These are phyloP conservation scores for Lochmaea capreae DNA, from an alignment of 2,888 invertebrate genomes.

Conservation along the genomic window DNA sequence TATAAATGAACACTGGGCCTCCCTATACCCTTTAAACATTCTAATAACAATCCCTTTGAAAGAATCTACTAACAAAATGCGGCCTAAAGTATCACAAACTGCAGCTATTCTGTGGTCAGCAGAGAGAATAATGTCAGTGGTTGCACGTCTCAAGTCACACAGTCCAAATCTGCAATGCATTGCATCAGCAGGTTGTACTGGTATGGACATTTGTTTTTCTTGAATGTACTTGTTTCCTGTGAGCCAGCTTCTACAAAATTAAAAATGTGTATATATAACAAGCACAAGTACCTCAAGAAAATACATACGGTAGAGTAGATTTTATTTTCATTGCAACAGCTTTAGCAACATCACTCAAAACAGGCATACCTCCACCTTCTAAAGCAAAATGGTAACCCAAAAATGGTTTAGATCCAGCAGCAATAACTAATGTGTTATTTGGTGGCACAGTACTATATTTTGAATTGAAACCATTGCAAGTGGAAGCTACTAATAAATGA, in stretches of 20 bases:
- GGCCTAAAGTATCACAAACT: conserved; percentile 86
- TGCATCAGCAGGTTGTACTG: conserved; percentile 75
- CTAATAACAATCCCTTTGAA: conserved; percentile 81
- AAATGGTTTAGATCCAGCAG: conserved; percentile 85
- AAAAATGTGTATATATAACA: background rate
- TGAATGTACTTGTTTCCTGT: conserved; percentile 65
- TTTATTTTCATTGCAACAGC: conserved; percentile 91
- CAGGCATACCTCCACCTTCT: conserved; percentile 86
- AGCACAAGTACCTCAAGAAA: background rate
- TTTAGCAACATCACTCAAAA: conserved; percentile 91
- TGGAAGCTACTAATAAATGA: conserved; percentile 84
- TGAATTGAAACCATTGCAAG: conserved; percentile 79
- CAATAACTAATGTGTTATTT: conserved; percentile 79
- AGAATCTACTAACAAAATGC: conserved; percentile 89
- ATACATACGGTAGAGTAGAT: conserved; percentile 80
- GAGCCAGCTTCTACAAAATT: conserved; percentile 66
- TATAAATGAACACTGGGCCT: conserved; percentile 95
- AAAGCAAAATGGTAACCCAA: conserved; percentile 90
- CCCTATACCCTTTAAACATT: conserved; percentile 96
- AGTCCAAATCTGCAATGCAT: conserved; percentile 85
- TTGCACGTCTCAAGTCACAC: conserved; percentile 82
- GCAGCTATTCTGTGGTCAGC: conserved; percentile 85
- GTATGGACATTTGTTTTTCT: conserved; percentile 62
- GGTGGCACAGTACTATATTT: conserved; percentile 81
- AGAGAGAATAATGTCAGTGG: conserved; percentile 79